A percentile compares a stretch with the other conserved stretches of the same genome.
phyloP scores from a whole-genome alignment of 2,797 vertebrate genomes.

The Allobates femoralis region DNA sequence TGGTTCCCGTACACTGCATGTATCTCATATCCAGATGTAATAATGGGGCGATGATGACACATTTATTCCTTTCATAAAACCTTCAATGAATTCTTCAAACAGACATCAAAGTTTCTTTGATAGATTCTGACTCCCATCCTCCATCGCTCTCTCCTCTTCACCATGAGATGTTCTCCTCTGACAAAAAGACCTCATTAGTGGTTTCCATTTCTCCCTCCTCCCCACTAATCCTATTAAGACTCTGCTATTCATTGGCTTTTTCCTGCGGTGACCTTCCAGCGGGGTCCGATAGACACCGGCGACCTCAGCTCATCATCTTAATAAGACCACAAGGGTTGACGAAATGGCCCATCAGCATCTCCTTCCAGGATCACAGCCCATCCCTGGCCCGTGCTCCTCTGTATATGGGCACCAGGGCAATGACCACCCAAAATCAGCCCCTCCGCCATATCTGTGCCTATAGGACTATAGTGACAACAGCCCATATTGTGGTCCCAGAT shows the following conservation, averaged over 20 bases:
- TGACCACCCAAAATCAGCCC: slow-evolving; percentile 14
- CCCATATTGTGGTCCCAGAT: no score
- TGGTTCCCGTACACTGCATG: no score
- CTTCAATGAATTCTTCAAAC: not conserved
- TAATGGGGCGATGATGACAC: not conserved
- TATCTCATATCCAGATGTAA: no score
- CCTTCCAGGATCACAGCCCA: not conserved
- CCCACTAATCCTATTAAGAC: slow-evolving; percentile 57
- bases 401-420: not conserved
- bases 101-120: slow-evolving; percentile 43
- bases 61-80: not conserved
- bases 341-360: slow-evolving; percentile 28
- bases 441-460: not conserved
- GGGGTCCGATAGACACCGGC: slow-evolving; percentile 32
- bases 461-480: not conserved
- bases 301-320: slow-evolving; percentile 33
- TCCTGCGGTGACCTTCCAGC: slow-evolving; percentile 43
- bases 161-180: not conserved
- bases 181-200: slow-evolving; percentile 55
- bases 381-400: not conserved
- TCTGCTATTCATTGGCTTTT: slow-evolving; percentile 28
- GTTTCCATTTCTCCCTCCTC: slow-evolving; percentile 21
- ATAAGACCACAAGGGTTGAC: slow-evolving; percentile 51
- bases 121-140: not conserved
- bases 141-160: not conserved